Evolutionary conservation across 2,113 vertebrate species (phyloP), one percentile per base, ranked within the genome.

Genomic region (Xiphophorus hellerii): DNA sequence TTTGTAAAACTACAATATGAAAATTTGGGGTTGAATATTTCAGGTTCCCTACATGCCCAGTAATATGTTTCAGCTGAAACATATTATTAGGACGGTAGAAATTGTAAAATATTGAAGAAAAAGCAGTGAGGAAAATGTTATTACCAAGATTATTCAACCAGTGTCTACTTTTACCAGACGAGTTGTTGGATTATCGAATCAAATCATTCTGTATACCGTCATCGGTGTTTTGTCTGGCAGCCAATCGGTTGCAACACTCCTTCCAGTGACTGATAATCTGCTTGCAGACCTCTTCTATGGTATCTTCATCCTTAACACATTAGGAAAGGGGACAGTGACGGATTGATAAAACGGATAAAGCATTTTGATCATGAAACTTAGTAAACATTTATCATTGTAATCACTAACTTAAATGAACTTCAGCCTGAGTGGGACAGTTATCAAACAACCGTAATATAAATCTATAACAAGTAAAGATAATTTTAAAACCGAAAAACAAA

Each of bases 241-340:
- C 85, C 62, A 90, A 81, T 25, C 87, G 86, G 35, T 90, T 77
- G 73, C 73, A 71, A 37, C 54, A 92, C 70, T 97, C 96, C 1
- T 94, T 93, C 98, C 98, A 99, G 74, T 95, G 95, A 63, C 94
- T 86, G 61, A 98, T 94, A 35, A 99, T 97, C 88, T 98, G 95
- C 81, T 92, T 94, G 92, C 98, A 99, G 62, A 97, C 94, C 30
- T 95, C 94, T 4, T 93, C 93, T 31, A 97, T 71, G 0, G 94
- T 90, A 76, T 98, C 96, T 91, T 98, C 97, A 71, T 97, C 97
- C 98, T 99, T 74, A 74, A 61, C 33, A 78, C 28, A 51, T 1
- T 13, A 44, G 10, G 8, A 20, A 22, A 12, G 4, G n/a, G 5
- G 0, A 37, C 15, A 44, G 10, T 44, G 5, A 20, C 2, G 25